A percentile compares a stretch with the other conserved stretches of the same genome.
Evolutionary conservation across 2,888 invertebrate species (phyloP).

Genomic region (Cosmia pyralina): DNA sequence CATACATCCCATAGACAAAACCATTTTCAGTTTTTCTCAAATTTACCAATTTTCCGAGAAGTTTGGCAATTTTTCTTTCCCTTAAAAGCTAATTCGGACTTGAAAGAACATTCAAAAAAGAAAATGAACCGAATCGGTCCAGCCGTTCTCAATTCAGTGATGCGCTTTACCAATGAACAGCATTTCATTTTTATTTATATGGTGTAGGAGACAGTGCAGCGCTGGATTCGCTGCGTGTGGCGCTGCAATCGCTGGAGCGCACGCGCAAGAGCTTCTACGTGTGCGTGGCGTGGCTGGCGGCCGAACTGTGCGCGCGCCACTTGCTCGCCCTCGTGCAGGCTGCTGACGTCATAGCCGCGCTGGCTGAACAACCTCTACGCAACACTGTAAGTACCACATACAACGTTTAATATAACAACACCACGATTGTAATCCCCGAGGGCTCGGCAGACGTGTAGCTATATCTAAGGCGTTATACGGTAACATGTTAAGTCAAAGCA

Average conservation of each 20-base stretch:
- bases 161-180: not conserved
- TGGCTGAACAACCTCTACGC: constrained; percentile 3
- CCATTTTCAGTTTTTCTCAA: not conserved
- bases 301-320: constrained; percentile 61
- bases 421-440: no score
- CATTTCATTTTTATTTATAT: not conserved
- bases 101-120: not conserved
- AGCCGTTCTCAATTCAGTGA: not conserved
- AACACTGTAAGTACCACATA: constrained; percentile 26
- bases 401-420: no score
- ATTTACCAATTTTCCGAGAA: not conserved
- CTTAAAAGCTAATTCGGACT: no score
- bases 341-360: constrained; percentile 63
- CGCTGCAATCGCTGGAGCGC: constrained; percentile 73
- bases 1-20: not conserved
- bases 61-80: not conserved
- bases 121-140: not conserved
- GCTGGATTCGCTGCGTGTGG: constrained; percentile 73
- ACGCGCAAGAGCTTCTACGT: constrained; percentile 76
- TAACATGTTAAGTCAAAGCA: no score
- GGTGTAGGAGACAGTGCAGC: constrained; percentile 70
- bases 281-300: constrained; percentile 69
- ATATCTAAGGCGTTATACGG: no score
- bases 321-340: constrained; percentile 67
- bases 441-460: no score